Evolutionary conservation across 2,888 invertebrate genomes (phyloP).

Genomic region (Hemicrepidius hirtus): DNA sequence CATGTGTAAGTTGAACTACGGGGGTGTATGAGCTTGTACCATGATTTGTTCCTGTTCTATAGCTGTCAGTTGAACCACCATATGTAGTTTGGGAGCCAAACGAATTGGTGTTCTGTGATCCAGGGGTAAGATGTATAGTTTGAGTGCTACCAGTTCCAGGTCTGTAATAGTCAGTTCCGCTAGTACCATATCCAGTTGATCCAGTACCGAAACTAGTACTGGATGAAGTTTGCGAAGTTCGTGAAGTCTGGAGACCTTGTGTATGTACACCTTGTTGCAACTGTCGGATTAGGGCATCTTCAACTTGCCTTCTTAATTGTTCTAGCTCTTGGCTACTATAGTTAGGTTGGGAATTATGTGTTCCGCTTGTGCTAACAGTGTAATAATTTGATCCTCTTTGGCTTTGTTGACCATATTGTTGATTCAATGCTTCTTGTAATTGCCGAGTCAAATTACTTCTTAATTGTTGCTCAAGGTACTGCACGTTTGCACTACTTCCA

Average conservation of each 20-base stretch:
- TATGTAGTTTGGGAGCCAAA: slow-evolving; percentile 28
- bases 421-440: slow-evolving; percentile 64
- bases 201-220: slow-evolving; percentile 17
- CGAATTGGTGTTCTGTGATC: slow-evolving; percentile 32
- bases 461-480: slow-evolving; percentile 65
- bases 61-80: slow-evolving; percentile 1
- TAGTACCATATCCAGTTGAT: neutral
- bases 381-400: slow-evolving; percentile 60
- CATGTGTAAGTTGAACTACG: slow-evolving; percentile 61
- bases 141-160: slow-evolving; percentile 7
- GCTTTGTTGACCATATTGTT: slow-evolving; percentile 58
- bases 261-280: slow-evolving; percentile 57
- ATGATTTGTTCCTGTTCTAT: neutral
- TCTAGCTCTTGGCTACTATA: slow-evolving; percentile 66
- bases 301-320: slow-evolving; percentile 64
- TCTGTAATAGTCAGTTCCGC: slow-evolving; percentile 2
- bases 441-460: slow-evolving; percentile 65
- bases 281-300: slow-evolving; percentile 62
- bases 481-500: slow-evolving; percentile 54
- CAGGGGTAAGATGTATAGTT: slow-evolving; percentile 44
- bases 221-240: slow-evolving; percentile 3
- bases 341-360: slow-evolving; percentile 61
- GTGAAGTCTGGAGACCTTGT: slow-evolving; percentile 34
- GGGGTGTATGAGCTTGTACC: neutral
- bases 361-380: slow-evolving; percentile 49